Percentiles rank a stretch among this genome's conserved stretches.
phyloP scores from a whole-genome alignment of 2,113 vertebrate genomes.

The Epinephelus fuscoguttatus region DNA sequence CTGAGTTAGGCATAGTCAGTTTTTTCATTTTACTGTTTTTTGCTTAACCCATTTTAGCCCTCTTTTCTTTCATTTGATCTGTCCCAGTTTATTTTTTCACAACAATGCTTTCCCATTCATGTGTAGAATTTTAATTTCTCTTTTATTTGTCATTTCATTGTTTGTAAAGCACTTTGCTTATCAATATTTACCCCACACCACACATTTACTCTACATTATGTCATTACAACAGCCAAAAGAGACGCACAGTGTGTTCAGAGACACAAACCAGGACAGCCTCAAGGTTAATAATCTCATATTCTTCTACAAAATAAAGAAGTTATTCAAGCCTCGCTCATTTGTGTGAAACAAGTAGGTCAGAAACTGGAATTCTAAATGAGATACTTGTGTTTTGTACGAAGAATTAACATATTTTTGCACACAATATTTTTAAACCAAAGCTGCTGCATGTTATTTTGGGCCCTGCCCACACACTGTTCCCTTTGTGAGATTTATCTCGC shows the following conservation, averaged over 20 bases:
- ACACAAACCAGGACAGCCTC: slow-evolving; percentile 45
- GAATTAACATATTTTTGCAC: slow-evolving; percentile 66
- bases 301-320: slow-evolving; percentile 39
- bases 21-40: not conserved
- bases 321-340: slow-evolving; percentile 57
- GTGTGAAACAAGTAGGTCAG: slow-evolving; percentile 61
- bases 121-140: not conserved
- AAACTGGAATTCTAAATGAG: slow-evolving; percentile 54
- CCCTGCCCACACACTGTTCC: slow-evolving; percentile 51
- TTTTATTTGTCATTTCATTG: slow-evolving; percentile 23
- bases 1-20: not conserved
- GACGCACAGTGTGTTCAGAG: slow-evolving; percentile 16
- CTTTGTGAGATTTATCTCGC: slow-evolving; percentile 50
- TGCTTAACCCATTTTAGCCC: slow-evolving; percentile 1
- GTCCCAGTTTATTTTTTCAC: slow-evolving; percentile 2
- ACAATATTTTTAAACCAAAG: slow-evolving; percentile 64
- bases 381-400: slow-evolving; percentile 38
- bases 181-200: slow-evolving; percentile 16
- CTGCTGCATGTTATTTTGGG: slow-evolving; percentile 52
- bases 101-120: slow-evolving; percentile 5
- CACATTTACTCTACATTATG: slow-evolving; percentile 23
- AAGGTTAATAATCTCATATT: slow-evolving; percentile 54
- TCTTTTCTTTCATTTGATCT: not conserved
- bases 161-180: slow-evolving; percentile 17
- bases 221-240: slow-evolving; percentile 31